Conservation (phyloP, 2,888 invertebrate genomes). For the Celastrina argiolus region DNA sequence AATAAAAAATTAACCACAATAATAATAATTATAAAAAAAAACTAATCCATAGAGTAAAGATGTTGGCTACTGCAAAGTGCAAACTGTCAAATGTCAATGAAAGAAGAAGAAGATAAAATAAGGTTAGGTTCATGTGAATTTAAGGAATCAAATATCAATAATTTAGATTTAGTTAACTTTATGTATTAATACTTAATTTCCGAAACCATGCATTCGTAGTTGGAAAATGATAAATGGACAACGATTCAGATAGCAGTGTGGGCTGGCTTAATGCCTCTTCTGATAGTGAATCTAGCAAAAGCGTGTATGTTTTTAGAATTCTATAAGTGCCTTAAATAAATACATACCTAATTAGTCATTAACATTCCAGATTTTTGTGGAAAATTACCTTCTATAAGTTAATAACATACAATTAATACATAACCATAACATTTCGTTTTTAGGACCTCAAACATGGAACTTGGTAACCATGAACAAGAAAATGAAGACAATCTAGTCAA, state of each 20-base stretch:
- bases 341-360: neutral
- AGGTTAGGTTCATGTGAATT: slow-evolving; percentile 4
- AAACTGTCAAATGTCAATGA: no score
- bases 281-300: slow-evolving; percentile 33
- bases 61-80: no score
- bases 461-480: neutral
- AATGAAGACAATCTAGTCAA: neutral
- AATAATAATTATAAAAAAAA: no score
- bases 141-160: neutral
- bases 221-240: neutral
- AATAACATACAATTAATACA: neutral
- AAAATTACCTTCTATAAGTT: neutral
- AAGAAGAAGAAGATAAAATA: neutral
- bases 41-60: neutral
- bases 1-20: no score
- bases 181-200: no score
- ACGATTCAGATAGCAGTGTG: slow-evolving; percentile 46
- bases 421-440: neutral
- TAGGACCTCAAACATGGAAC: neutral
- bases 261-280: slow-evolving; percentile 48
- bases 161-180: neutral
- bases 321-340: neutral
- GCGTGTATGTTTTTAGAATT: slow-evolving; percentile 39
- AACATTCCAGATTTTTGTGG: no score
- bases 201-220: neutral